Evolutionary conservation across 2,113 vertebrate genomes (phyloP).

Genomic region (Thalassoma bifasciatum): DNA sequence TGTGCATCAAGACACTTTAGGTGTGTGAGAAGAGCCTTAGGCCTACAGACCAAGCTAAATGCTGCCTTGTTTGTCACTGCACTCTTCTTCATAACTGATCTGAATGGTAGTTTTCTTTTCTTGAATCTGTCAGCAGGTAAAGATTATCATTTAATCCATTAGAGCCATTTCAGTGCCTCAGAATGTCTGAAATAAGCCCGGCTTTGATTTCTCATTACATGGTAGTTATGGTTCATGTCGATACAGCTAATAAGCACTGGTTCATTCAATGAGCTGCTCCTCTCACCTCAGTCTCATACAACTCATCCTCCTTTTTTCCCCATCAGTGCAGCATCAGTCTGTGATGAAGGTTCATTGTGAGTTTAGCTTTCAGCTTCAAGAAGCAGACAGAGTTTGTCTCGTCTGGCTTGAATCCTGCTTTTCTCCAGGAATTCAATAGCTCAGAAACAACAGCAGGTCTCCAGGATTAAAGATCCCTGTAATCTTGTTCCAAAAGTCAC

Average conservation of each 20-base stretch:
- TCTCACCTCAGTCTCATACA: neutral
- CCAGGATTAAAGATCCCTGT: slow-evolving; percentile 62
- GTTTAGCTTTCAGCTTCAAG: slow-evolving; percentile 34
- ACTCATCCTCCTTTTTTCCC: neutral
- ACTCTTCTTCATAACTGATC: too few relatives aligned
- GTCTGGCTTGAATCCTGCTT: slow-evolving; percentile 45
- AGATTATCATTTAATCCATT: slow-evolving; percentile 29
- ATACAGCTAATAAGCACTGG: neutral
- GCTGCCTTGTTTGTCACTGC: too few relatives aligned
- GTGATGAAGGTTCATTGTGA: slow-evolving; percentile 12
- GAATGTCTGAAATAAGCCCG: slow-evolving; percentile 2
- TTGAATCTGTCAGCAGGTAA: slow-evolving; percentile 10
- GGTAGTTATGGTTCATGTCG: neutral
- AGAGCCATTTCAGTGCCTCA: neutral
- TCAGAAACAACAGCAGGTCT: slow-evolving; percentile 50
- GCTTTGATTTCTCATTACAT: neutral
- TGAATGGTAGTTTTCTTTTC: neutral
- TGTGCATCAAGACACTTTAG: too few relatives aligned
- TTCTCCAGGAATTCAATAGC: slow-evolving; percentile 45
- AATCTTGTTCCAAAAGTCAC: slow-evolving; percentile 41
- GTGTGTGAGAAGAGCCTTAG: too few relatives aligned
- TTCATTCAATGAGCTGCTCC: neutral
- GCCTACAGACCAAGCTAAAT: too few relatives aligned
- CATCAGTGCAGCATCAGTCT: neutral
- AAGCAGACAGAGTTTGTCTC: slow-evolving; percentile 52